These are phyloP conservation scores for Exephanes ischioxanthus DNA, from an alignment of 2,888 invertebrate genomes.

Conservation along the genomic window DNA sequence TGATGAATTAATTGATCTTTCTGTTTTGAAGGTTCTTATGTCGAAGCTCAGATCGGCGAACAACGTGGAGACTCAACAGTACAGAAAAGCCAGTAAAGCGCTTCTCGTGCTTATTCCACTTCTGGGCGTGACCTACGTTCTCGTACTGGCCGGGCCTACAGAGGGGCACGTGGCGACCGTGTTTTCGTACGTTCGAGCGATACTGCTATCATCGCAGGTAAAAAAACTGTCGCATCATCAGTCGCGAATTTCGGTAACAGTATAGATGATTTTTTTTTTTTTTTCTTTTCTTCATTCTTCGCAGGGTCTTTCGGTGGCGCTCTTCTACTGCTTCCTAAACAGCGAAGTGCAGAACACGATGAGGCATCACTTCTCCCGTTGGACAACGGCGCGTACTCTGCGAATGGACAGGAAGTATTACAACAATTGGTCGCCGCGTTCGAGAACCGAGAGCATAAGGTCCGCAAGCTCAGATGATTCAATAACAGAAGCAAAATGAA, in stretches of 20 bases:
- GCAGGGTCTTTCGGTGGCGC: conserved; percentile 95
- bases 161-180: conserved; percentile 91
- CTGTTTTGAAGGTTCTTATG: conserved; percentile 91
- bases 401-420: conserved; percentile 89
- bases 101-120: conserved; percentile 96
- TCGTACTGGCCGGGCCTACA: conserved; percentile 93
- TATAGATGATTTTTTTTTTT: neutral
- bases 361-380: conserved; percentile 92
- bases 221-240: conserved; percentile 59
- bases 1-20: conserved; percentile 66
- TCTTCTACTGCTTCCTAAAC: conserved; percentile 97
- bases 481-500: conserved; percentile 38
- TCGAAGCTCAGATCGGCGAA: conserved; percentile 97
- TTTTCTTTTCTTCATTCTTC: conserved; percentile 64
- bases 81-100: conserved; percentile 96
- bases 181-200: conserved; percentile 92
- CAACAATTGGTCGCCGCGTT: conserved; percentile 93
- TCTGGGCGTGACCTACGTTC: conserved; percentile 95
- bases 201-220: conserved; percentile 96
- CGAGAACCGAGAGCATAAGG: conserved; percentile 94
- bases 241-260: conserved; percentile 32
- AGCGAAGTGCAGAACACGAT: conserved; percentile 95
- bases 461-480: conserved; percentile 77
- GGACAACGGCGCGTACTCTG: conserved; percentile 90
- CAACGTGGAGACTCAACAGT: conserved; percentile 95